Conservation (phyloP, 2,888 invertebrate species). For the Sarcophaga subvicina region DNA sequence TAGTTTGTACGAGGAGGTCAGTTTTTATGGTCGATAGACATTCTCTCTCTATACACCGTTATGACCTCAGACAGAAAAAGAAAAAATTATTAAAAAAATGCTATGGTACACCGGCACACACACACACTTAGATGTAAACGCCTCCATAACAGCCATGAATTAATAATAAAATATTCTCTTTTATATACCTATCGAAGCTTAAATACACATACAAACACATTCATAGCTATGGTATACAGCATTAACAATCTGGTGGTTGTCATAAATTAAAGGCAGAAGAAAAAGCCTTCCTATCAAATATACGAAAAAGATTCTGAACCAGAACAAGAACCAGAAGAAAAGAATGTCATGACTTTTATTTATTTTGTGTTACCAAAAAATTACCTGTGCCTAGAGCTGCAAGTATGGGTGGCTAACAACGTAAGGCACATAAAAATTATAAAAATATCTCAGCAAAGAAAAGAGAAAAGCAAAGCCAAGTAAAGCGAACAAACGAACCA, state of each 20-base stretch:
- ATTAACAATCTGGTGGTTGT: slow-evolving; percentile 66
- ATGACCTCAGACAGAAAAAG: slow-evolving; percentile 42
- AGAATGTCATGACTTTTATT: slow-evolving; percentile 74
- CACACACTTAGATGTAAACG: background rate
- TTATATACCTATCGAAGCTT: too few species aligned
- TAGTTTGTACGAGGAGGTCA: slow-evolving; percentile 46
- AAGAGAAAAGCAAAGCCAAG: slow-evolving; percentile 52
- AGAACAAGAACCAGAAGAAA: slow-evolving; percentile 21
- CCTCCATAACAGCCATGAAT: background rate
- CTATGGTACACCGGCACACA: background rate
- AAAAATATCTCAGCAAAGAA: slow-evolving; percentile 2
- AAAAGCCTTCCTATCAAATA: too few species aligned
- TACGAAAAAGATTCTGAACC: background rate
- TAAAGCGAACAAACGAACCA: background rate
- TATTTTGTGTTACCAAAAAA: slow-evolving; percentile 72
- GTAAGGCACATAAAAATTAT: slow-evolving; percentile 13
- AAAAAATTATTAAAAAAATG: slow-evolving; percentile 30
- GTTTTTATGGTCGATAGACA: slow-evolving; percentile 39
- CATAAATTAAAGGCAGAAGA: slow-evolving; percentile 74
- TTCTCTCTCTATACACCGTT: background rate
- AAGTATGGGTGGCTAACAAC: slow-evolving; percentile 69
- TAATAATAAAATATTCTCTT: too few species aligned
- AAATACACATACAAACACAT: background rate
- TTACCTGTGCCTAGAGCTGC: slow-evolving; percentile 73
- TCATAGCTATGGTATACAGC: background rate